These are phyloP conservation scores for Antheraea assamensis DNA, from an alignment of 2,888 invertebrate species.

Conservation along the genomic window DNA sequence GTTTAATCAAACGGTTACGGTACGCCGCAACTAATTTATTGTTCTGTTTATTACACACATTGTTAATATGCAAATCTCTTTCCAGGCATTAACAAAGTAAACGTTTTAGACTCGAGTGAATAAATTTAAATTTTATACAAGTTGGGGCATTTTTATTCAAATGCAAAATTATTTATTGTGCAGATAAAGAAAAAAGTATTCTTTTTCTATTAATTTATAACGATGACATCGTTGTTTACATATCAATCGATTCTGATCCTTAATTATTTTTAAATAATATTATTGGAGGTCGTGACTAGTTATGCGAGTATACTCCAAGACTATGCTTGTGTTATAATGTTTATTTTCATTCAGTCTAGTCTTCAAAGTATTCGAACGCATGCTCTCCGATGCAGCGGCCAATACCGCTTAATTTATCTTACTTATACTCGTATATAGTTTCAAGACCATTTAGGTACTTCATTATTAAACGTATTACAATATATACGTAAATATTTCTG, in stretches of 20 bases:
- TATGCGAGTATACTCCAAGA: too few relatives aligned
- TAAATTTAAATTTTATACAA: background rate
- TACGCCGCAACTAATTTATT: constrained; percentile 31
- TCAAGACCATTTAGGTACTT: background rate
- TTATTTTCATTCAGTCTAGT: too few relatives aligned
- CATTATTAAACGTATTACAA: background rate
- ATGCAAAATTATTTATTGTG: background rate
- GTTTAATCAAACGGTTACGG: constrained; percentile 39
- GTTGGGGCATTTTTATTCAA: background rate
- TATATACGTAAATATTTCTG: background rate
- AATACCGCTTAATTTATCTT: background rate
- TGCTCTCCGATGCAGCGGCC: background rate
- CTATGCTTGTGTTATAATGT: too few relatives aligned
- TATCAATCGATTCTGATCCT: too few relatives aligned
- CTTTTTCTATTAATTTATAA: background rate
- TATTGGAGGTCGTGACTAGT: too few relatives aligned
- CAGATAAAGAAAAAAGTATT: background rate
- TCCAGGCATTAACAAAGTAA: background rate
- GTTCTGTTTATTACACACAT: constrained; percentile 26
- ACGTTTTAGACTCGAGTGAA: background rate
- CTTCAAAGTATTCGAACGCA: too few relatives aligned
- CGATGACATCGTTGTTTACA: too few relatives aligned
- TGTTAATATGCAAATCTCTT: constrained; percentile 22
- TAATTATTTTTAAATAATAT: too few relatives aligned
- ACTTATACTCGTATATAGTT: too few relatives aligned